Base-by-base conservation (phyloP, 2,113 vertebrate genomes). In the Grammomys dolichurus region DNA sequence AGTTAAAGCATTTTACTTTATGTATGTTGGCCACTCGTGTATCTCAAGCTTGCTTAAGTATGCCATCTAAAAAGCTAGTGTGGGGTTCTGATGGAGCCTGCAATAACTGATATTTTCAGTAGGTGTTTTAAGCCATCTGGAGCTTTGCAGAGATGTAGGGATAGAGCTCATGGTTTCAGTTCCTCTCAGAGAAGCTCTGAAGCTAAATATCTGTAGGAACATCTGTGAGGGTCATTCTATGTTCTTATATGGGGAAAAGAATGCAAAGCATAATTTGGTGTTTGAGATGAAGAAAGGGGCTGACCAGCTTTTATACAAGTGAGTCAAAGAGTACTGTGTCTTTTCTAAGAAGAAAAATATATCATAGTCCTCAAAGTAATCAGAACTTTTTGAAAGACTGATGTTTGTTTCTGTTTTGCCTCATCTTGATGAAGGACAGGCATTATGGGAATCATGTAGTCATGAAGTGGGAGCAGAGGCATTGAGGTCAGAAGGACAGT, bases 301-400 rank as follows among this genome's bases (percentile, higher is more conserved):
- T 65, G 46, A 60, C 11, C 16, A 84, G 40, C 40, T 94, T 93
- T 90, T 86, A 89, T 2, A 48, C 65, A 81, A 89, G 40, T 70
- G 65, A 24, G 4, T 48, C 56, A 58, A 36, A 65, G 48, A 69
- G 12, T 33, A 76, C 28, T 65, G 4, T 63, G 43, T 73, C 19
- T 67, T 90, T 54, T 77, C 33, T 70, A 85, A 33, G 67, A 89
- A 77, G 73, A 81, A 91, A 91, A 89, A 72, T 89, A 7, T 89
- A 60, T 22, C 6, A 7, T n/a, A 14, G 20, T 28, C 31, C 10
- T 48, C 14, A 89, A 88, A 60, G 7, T 46, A 54, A 67, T 81
- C 24, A 72, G 58, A 88, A 67, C 51, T 84, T 95, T 48, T 81
- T 87, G 43, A 82, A 92, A 73, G 75, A 46, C 14, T 82, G 60